Conservation (phyloP, 2,797 vertebrate genomes). For the Diceros bicornis region DNA sequence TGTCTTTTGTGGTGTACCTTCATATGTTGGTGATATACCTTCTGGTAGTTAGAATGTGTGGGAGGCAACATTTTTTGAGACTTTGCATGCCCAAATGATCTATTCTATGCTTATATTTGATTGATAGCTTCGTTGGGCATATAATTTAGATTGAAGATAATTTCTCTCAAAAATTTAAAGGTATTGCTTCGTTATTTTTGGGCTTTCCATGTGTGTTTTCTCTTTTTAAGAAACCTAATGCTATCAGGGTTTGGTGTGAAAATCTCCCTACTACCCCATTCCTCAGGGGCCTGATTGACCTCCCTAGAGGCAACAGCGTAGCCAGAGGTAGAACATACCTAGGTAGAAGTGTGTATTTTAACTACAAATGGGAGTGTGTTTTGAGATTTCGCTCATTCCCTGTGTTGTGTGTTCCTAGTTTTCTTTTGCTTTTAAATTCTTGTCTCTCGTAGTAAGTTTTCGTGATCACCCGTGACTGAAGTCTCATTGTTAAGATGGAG, state of each 20-base stretch:
- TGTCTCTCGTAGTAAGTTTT: not conserved
- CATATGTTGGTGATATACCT: not conserved
- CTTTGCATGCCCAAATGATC: not conserved
- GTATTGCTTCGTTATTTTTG: not conserved
- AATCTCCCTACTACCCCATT: not conserved
- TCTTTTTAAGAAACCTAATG: not conserved
- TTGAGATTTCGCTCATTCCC: not conserved
- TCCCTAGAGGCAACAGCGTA: not conserved
- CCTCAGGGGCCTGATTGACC: not conserved
- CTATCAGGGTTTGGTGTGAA: not conserved
- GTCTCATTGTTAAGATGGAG: not conserved
- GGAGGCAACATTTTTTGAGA: not conserved
- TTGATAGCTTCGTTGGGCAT: not conserved
- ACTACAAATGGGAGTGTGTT: not conserved
- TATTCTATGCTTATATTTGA: not conserved
- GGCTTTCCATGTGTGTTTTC: not conserved
- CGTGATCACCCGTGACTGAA: not conserved
- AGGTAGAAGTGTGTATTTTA: not conserved
- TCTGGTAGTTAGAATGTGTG: not conserved
- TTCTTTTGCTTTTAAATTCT: not conserved
- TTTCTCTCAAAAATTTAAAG: not conserved
- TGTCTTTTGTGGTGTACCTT: not conserved
- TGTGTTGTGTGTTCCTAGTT: fast-evolving
- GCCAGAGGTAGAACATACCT: not conserved
- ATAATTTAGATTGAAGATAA: not conserved